Evolutionary conservation across 2,797 vertebrate genomes (phyloP), one percentile per base, ranked within the genome.

Genomic region (Phylloscopus collybita): DNA sequence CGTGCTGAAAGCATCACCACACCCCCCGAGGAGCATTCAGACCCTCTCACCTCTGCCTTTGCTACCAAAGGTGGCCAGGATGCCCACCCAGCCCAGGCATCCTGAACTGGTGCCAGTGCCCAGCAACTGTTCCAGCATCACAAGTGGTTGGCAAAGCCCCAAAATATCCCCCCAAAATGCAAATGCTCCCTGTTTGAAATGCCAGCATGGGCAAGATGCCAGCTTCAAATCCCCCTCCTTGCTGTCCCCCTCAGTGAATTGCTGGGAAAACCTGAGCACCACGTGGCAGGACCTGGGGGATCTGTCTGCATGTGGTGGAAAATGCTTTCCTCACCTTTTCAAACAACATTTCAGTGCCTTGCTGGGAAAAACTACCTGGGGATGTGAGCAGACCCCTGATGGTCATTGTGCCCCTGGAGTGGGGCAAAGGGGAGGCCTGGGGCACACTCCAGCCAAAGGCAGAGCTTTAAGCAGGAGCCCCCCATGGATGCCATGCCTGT

Each of bases 101-200:
- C 44, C 72, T 22, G 18, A 44, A 40, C 53, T 40, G 76, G 36
- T 45, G 34, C 23, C 2, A 1, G 13, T 49, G 38, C 12, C 42
- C 67, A 47, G 40, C 1, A 2, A 78, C 49, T 38, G 42, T 69
- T 49, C 27, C 1, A 1, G 29, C n/a, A 76, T 20, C 30, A 64
- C 4, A 3, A 72, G 3, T 1, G 0, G n/a, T 6, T 16, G 23
- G 44, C 2, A 3, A 66, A 86, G n/a, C 5, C n/a, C 16, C 67
- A 36, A 3, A 5, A 16, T 29, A 32, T 9, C 11, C 9, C 6
- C 6, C 11, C 26, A 7, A 78, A 91, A 78, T 8, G 11, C 30
- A 84, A 87, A 65, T 0, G 0, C 11, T 92, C 51, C 45, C 38
- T 10, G 9, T 42, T 91, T 50, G 7, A 90, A 88, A 81, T 11